A percentile compares a stretch with the other conserved stretches of the same genome.
Conservation (phyloP, 2,113 vertebrate genomes). For the Arothron firmamentum region DNA sequence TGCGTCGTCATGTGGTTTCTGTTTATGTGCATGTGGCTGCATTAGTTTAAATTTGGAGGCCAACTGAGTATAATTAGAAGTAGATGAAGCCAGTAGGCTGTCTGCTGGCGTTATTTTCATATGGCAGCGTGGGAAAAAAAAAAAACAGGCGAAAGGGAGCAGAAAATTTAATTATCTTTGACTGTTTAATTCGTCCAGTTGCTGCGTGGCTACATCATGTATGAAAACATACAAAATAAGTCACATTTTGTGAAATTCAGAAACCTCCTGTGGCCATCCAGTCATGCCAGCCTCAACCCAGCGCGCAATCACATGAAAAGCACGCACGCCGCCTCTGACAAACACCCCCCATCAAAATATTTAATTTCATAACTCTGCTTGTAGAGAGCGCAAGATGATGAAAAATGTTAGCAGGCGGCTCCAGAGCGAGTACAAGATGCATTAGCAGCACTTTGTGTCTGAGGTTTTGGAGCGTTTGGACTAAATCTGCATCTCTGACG, state of each 20-base stretch:
- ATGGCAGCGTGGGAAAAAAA: neutral
- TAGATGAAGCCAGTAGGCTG: neutral
- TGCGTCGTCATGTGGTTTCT: neutral
- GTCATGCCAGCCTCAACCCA: too few species aligned
- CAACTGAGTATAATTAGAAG: neutral
- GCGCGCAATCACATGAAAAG: too few species aligned
- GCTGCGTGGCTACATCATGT: neutral
- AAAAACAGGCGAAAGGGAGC: neutral
- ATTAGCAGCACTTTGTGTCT: neutral
- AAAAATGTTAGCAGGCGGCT: neutral
- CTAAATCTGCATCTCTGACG: neutral
- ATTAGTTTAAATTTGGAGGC: neutral
- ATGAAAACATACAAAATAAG: neutral
- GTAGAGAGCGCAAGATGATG: neutral
- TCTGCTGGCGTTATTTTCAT: neutral
- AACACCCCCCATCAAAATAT: neutral
- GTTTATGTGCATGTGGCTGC: neutral
- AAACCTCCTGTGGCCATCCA: neutral
- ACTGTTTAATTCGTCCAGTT: neutral
- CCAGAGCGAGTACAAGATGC: neutral
- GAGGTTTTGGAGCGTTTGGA: neutral
- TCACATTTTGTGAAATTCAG: neutral
- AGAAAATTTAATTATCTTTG: neutral
- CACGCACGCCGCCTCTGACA: too few species aligned
- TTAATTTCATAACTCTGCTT: neutral